A percentile compares a stretch with the other conserved stretches of the same genome.
phyloP scores from a whole-genome alignment of 2,113 vertebrate genomes.

The Cromileptes altivelis region DNA sequence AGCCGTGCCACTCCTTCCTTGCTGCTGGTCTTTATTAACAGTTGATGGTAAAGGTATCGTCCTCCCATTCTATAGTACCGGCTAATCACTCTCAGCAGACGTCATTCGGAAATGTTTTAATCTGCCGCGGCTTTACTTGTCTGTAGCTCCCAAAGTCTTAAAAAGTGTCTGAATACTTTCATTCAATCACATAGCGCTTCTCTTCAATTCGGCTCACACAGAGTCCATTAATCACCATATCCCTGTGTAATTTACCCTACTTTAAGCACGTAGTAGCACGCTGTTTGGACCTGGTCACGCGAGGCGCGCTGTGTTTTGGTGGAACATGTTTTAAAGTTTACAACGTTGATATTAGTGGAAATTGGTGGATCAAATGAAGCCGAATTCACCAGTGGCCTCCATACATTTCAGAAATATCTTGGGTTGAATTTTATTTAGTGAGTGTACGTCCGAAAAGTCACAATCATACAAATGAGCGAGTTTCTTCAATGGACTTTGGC shows the following conservation, averaged over 20 bases:
- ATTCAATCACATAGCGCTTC: fast-evolving
- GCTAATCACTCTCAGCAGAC: background rate
- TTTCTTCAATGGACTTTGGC: constrained; percentile 12
- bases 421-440: fast-evolving
- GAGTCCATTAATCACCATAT: background rate
- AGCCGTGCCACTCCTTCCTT: background rate
- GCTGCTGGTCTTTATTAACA: background rate
- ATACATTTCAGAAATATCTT: fast-evolving
- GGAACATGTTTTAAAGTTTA: constrained; percentile 3
- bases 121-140: background rate
- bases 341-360: background rate
- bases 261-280: background rate
- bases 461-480: background rate
- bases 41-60: background rate
- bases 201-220: background rate
- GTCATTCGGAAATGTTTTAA: background rate
- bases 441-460: fast-evolving
- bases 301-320: background rate
- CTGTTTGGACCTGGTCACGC: background rate
- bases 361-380: background rate
- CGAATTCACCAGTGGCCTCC: background rate
- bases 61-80: background rate
- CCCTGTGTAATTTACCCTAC: background rate
- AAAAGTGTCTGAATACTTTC: fast-evolving
- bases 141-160: background rate